These are phyloP conservation scores for Dicranocentrus wangi DNA, from an alignment of 2,888 invertebrate genomes.

Conservation along the genomic window DNA sequence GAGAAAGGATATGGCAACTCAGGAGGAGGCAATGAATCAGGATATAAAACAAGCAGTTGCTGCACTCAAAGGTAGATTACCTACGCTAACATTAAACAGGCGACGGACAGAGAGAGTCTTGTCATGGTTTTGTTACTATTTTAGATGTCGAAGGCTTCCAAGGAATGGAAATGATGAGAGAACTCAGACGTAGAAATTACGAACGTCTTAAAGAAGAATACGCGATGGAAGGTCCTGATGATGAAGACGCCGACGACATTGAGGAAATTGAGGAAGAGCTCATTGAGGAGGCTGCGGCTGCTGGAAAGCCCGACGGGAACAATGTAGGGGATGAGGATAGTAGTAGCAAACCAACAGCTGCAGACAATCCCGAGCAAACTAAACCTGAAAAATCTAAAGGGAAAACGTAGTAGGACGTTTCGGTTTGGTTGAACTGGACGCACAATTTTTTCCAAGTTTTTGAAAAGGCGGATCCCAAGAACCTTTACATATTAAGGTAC, in stretches of 20 bases:
- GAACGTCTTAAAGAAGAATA: conserved; percentile 22
- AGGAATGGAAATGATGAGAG: conserved; percentile 55
- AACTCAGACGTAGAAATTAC: conserved; percentile 46
- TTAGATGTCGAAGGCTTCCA: conserved; percentile 37
- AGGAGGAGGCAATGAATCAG: conserved; percentile 5
- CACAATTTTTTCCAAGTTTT: no score
- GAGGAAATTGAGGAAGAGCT: conserved; percentile 29
- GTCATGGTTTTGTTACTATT: no score
- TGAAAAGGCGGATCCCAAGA: no score
- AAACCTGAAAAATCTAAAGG: no score
- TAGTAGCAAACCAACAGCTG: no score
- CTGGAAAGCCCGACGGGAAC: no score
- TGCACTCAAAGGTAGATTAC: conserved; percentile 34
- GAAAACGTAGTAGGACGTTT: no score
- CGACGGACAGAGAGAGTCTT: background rate
- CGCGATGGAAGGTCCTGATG: background rate
- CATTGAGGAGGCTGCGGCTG: background rate
- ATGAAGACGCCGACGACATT: background rate
- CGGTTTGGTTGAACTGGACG: no score
- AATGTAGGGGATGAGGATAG: no score
- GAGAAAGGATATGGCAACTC: conserved; percentile 12
- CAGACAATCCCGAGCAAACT: no score
- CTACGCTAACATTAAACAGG: background rate
- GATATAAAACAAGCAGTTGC: conserved; percentile 29
- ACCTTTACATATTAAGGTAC: no score